Evolutionary conservation across 2,888 invertebrate genomes (phyloP).

Genomic region (Strigamia transsilvanica): DNA sequence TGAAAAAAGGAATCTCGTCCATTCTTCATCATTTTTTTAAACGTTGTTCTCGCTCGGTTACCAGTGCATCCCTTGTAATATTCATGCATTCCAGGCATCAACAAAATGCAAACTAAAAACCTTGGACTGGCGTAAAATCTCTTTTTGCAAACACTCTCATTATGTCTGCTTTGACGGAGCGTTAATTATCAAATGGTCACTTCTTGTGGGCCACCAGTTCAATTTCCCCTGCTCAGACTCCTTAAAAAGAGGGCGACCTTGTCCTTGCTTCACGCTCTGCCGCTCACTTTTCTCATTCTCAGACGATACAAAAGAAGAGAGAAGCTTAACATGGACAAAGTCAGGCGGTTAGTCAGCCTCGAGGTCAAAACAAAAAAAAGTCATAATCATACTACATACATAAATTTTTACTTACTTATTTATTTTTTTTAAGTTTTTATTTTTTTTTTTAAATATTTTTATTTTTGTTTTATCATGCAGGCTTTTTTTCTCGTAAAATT

Average conservation of each 20-base stretch:
- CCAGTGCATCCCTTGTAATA: conserved; percentile 26
- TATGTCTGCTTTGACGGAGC: conserved; percentile 20
- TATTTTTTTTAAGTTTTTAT: neutral
- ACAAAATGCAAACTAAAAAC: conserved; percentile 8
- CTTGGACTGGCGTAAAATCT: conserved; percentile 14
- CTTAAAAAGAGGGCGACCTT: conserved; percentile 30
- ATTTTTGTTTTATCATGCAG: neutral
- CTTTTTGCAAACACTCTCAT: conserved; percentile 8
- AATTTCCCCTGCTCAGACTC: conserved; percentile 17
- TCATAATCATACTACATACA: conserved; percentile 17
- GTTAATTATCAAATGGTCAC: conserved; percentile 26
- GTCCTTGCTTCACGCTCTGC: conserved; percentile 30
- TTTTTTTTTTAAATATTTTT: neutral
- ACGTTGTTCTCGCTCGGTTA: conserved; percentile 11
- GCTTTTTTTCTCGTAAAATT: neutral
- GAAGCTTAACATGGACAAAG: conserved; percentile 14
- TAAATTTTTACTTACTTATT: no score
- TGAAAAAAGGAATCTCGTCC: neutral
- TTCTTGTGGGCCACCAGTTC: conserved; percentile 30
- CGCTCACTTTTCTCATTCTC: conserved; percentile 30
- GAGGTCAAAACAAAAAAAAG: conserved; percentile 16
- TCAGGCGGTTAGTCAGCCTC: conserved; percentile 26
- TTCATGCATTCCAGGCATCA: conserved; percentile 21
- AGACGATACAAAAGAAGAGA: conserved; percentile 30
- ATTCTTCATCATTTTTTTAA: neutral